Conservation (phyloP, 2,113 vertebrate species). For the Cnemophilus loriae region DNA sequence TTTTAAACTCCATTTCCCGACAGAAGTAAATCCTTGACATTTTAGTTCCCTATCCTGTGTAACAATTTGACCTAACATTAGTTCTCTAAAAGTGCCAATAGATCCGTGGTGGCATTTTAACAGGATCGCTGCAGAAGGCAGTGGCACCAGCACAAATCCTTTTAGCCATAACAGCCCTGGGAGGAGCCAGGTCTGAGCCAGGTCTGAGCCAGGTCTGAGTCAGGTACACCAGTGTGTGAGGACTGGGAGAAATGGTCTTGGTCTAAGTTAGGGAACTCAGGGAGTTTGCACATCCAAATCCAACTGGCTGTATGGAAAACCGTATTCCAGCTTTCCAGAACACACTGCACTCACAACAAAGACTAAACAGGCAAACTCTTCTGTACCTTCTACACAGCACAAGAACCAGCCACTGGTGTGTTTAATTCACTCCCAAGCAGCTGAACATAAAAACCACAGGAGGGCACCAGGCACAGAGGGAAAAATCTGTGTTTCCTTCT, state of each 20-base stretch:
- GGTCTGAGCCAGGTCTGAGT: background rate
- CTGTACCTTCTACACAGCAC: background rate
- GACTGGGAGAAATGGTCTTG: background rate
- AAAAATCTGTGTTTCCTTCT: slow-evolving; percentile 1
- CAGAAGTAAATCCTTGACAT: background rate
- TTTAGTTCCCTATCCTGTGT: background rate
- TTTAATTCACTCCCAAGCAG: background rate
- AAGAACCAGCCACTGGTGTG: background rate
- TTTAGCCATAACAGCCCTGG: background rate
- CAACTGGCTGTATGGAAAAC: background rate
- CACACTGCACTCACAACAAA: background rate
- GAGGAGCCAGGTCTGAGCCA: background rate
- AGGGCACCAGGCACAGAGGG: slow-evolving; percentile 64
- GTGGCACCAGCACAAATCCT: background rate
- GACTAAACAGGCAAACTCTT: background rate
- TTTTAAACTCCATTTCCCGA: background rate
- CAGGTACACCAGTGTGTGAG: background rate
- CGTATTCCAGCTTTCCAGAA: background rate
- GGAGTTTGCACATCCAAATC: background rate
- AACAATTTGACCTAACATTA: background rate
- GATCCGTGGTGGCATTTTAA: background rate
- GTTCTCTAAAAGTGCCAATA: background rate
- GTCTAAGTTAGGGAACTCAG: background rate
- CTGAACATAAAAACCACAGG: slow-evolving; percentile 57
- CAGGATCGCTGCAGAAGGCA: background rate